Percentiles rank a stretch among this genome's conserved stretches.
Evolutionary conservation across 2,888 invertebrate species (phyloP).

Genomic region (Sclerodermus sp.): DNA sequence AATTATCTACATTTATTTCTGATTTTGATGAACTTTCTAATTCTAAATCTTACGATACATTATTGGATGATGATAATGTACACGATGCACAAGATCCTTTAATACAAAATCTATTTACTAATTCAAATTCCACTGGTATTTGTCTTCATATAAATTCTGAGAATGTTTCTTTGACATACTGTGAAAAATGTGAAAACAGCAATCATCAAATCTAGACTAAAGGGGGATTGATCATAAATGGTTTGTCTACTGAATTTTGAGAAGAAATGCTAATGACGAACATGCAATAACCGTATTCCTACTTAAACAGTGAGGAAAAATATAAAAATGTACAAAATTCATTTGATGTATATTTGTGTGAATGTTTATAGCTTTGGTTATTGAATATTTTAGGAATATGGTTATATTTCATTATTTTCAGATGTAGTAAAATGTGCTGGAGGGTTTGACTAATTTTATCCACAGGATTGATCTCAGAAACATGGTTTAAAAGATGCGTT

Average conservation of each 20-base stretch:
- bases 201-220: slow-evolving; percentile 23
- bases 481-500: slow-evolving; percentile 24
- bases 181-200: slow-evolving; percentile 62
- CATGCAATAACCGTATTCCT: no score
- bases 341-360: no score
- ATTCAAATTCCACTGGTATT: slow-evolving; percentile 58
- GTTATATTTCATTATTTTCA: no score
- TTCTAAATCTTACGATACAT: slow-evolving; percentile 27
- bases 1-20: slow-evolving; percentile 33
- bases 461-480: slow-evolving; percentile 1
- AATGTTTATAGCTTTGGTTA: no score
- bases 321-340: no score
- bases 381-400: no score
- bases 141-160: slow-evolving; percentile 64
- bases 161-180: slow-evolving; percentile 64
- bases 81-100: slow-evolving; percentile 17
- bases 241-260: background rate
- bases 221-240: slow-evolving; percentile 8
- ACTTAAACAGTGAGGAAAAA: no score
- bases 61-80: slow-evolving; percentile 21
- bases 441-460: background rate
- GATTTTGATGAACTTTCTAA: slow-evolving; percentile 36
- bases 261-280: no score
- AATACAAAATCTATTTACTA: slow-evolving; percentile 22
- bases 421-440: background rate